These are phyloP conservation scores for Fulmarus glacialis DNA, from an alignment of 2,113 vertebrate genomes.

Conservation along the genomic window DNA sequence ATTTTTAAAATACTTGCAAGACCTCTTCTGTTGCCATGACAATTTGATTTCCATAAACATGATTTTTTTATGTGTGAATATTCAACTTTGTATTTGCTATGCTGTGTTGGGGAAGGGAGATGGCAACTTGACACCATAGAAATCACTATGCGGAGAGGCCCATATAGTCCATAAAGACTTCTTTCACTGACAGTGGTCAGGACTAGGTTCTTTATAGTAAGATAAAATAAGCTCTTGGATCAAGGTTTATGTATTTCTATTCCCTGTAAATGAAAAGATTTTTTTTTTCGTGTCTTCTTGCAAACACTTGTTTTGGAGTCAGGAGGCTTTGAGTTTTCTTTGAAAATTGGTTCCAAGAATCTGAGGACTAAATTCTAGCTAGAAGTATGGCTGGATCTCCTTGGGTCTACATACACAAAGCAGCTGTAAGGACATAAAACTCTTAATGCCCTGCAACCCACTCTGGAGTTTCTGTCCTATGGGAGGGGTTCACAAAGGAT, in stretches of 20 bases:
- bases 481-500: background rate
- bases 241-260: background rate
- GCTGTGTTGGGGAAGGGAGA: background rate
- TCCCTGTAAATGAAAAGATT: background rate
- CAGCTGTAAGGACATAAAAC: background rate
- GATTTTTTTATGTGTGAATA: conserved; percentile 60
- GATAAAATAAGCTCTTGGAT: background rate
- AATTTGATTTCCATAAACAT: conserved; percentile 80
- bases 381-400: background rate
- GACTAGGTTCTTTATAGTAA: background rate
- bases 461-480: background rate
- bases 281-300: background rate
- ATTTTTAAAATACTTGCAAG: conserved; percentile 80
- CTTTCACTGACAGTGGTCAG: background rate
- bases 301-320: background rate
- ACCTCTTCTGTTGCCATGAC: conserved; percentile 79
- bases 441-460: background rate
- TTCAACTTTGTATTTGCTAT: conserved; percentile 29
- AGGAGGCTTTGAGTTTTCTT: background rate
- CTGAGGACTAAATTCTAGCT: background rate
- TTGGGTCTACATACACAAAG: background rate
- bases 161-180: background rate
- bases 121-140: conserved; percentile 17
- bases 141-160: background rate
- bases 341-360: conserved; percentile 10